Base-by-base conservation (phyloP, 2,113 vertebrate species). In the Sinocyclocheilus anophthalmus region DNA sequence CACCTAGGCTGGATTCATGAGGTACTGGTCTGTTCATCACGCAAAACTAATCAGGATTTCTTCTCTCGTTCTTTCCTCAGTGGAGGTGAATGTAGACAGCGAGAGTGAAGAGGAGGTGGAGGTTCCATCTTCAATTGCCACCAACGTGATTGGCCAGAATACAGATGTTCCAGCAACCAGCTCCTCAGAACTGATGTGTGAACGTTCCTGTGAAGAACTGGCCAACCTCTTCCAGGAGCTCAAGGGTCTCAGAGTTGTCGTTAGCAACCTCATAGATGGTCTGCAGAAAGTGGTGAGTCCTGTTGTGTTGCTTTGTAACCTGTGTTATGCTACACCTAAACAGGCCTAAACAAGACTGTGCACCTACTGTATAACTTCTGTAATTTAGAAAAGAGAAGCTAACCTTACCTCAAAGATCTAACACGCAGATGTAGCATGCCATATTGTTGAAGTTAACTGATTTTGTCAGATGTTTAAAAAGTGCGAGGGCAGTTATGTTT, bases 131-230 rank as follows among this genome's bases (percentile, higher is more conserved):
- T 90, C 92, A 3, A 87, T 94, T 48, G 88, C 92, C 26, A 90
- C 90, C 0, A 95, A 95, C 48, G 92, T 94, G 0, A 91, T 93
- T 76, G 95, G 92, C 0, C 93, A 90, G n/a, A 93, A 95, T 1
- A 26, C 91, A 0, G 93, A 91, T 50, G 59, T 85, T 9, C 84
- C 91, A 84, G 88, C 91, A 85, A 83, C 90, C 87, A 0, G 95
- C 50, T 81, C 85, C 24, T 86, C 83, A 11, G 89, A 91, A 63
- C 76, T 90, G 76, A 90, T 97, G 90, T 99, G 98, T 24, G 96
- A 95, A 61, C 97, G 93, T 53, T 98, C 98, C 0, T 99, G 98
- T 1, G 96, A 97, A 30, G 98, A 99, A 39, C 93, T 99, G 91
- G 90, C 95, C 33, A 94, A 90, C 0, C 94, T 99, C 93, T 93